phyloP scores from a whole-genome alignment of 2,113 vertebrate genomes.

The Melanerpes aurifrons region DNA sequence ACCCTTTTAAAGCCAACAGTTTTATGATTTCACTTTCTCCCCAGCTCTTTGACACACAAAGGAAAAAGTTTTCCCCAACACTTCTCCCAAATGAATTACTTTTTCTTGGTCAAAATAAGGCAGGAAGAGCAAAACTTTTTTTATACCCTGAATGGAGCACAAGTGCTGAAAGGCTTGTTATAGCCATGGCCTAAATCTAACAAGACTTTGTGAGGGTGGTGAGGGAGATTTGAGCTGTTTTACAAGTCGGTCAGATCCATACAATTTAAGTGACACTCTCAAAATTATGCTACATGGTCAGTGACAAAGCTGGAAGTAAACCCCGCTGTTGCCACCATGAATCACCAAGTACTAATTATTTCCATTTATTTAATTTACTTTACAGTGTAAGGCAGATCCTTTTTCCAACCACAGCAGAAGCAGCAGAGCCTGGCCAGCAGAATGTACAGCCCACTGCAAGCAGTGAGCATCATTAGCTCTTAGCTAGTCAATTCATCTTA shows the following conservation, averaged over 20 bases:
- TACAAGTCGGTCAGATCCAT: neutral
- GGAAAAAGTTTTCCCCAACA: neutral
- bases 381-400: neutral
- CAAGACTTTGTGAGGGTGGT: neutral
- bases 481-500: neutral
- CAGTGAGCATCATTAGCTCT: slow-evolving; percentile 20
- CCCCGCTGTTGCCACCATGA: neutral
- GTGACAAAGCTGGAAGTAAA: neutral
- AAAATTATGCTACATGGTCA: neutral
- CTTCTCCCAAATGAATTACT: neutral
- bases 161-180: neutral
- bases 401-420: neutral
- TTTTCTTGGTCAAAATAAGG: neutral
- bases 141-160: neutral
- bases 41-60: neutral
- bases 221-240: neutral
- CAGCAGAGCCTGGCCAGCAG: neutral
- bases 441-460: neutral
- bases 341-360: neutral
- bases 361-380: neutral
- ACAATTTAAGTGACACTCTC: neutral
- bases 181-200: neutral
- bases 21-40: neutral
- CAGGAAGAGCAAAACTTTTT: neutral
- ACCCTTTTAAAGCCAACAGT: neutral